Conservation (phyloP, 2,113 vertebrate species). For the Syngnathus typhle region DNA sequence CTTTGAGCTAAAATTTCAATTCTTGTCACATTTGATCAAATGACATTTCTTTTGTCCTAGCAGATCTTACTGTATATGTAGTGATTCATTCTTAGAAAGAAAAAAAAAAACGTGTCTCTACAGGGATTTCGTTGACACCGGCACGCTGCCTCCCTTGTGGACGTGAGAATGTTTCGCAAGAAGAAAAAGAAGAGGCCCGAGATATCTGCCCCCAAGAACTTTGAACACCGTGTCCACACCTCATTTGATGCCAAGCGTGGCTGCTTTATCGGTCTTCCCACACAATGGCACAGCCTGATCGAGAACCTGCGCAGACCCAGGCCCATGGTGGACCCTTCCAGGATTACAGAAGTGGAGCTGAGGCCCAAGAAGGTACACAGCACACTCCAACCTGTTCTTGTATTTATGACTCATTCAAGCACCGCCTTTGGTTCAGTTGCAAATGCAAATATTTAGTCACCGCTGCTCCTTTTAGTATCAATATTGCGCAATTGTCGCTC, state of each 20-base stretch:
- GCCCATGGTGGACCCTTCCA: conserved; percentile 93
- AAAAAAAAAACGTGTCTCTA: conserved; percentile 15
- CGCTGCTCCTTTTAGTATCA: conserved; percentile 8
- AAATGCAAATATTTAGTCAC: background rate
- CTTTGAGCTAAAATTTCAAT: background rate
- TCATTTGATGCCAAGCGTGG: conserved; percentile 91
- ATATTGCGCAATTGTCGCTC: conserved; percentile 8
- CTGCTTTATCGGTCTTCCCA: conserved; percentile 90
- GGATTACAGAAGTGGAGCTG: conserved; percentile 89
- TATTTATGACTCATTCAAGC: conserved; percentile 1
- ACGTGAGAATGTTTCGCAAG: conserved; percentile 89
- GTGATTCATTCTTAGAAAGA: background rate
- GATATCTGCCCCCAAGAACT: conserved; percentile 94
- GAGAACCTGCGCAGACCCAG: conserved; percentile 89
- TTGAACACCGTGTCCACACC: conserved; percentile 95
- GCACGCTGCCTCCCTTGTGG: conserved; percentile 41
- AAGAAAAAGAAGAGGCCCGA: conserved; percentile 99
- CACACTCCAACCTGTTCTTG: conserved; percentile 5
- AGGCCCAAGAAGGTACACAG: conserved; percentile 90
- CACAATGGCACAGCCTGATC: conserved; percentile 95
- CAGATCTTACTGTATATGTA: background rate
- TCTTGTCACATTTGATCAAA: background rate
- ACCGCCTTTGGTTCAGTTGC: background rate
- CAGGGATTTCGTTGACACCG: conserved; percentile 38
- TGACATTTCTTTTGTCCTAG: background rate